These are phyloP conservation scores for Siphamia tubifer DNA, from an alignment of 2,113 vertebrate species.

Conservation along the genomic window DNA sequence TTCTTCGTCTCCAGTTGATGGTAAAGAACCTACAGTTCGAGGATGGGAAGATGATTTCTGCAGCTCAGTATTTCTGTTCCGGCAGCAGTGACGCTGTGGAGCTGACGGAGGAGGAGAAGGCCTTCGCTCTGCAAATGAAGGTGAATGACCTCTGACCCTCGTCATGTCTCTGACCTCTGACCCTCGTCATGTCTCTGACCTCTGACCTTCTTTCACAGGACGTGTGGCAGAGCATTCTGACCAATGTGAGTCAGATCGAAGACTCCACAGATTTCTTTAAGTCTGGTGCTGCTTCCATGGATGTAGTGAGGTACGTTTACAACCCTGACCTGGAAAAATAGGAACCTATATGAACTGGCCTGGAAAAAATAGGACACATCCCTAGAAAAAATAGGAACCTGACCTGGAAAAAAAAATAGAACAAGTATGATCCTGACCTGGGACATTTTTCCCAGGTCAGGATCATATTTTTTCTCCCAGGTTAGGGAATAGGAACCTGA, in stretches of 20 bases:
- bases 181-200: neutral
- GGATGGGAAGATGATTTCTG: constrained; percentile 86
- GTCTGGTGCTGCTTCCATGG: constrained; percentile 88
- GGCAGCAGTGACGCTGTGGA: constrained; percentile 75
- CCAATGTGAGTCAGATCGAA: constrained; percentile 77
- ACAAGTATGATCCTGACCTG: too few relatives aligned
- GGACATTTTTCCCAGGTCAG: too few relatives aligned
- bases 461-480: too few relatives aligned
- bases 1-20: constrained; percentile 71
- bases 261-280: constrained; percentile 90
- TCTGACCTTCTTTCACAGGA: constrained; percentile 63
- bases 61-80: constrained; percentile 81
- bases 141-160: constrained; percentile 45
- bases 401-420: too few relatives aligned
- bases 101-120: constrained; percentile 81
- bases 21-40: constrained; percentile 89
- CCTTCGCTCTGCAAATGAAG: constrained; percentile 79
- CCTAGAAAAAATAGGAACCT: too few relatives aligned
- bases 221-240: constrained; percentile 85
- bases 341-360: too few relatives aligned
- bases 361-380: too few relatives aligned
- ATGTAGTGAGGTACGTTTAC: constrained; percentile 91
- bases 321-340: too few relatives aligned
- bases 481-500: too few relatives aligned
- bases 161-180: neutral